Conservation (phyloP, 2,888 invertebrate genomes). For the Drosophila mayaguana region DNA sequence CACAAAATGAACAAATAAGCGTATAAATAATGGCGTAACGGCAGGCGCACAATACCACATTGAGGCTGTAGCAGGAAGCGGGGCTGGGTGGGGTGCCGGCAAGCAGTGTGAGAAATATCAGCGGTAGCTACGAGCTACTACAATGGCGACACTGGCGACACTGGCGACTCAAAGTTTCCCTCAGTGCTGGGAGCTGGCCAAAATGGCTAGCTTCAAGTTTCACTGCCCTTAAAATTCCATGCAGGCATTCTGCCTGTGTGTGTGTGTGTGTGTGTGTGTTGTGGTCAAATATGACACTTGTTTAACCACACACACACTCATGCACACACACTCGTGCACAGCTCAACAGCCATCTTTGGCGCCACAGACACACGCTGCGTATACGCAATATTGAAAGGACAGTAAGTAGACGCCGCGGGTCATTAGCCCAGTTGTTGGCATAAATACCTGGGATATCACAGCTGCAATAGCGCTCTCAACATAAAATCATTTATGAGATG, state of each 20-base stretch:
- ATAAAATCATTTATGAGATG: constrained; percentile 43
- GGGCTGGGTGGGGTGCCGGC: not conserved
- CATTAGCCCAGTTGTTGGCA: constrained; percentile 44
- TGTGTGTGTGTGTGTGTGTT: constrained; percentile 23
- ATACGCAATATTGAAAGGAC: constrained; percentile 48
- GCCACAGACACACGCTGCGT: constrained; percentile 27
- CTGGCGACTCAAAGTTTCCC: constrained; percentile 43
- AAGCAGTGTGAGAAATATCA: constrained; percentile 63
- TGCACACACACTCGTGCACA: not conserved
- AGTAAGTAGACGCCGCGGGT: constrained; percentile 24
- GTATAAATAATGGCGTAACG: constrained; percentile 73
- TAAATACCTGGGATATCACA: constrained; percentile 41
- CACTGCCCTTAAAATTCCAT: constrained; percentile 68
- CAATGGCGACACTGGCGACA: constrained; percentile 53
- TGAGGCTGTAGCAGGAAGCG: constrained; percentile 30
- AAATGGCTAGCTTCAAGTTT: constrained; percentile 66
- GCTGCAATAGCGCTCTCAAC: constrained; percentile 12
- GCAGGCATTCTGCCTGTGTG: constrained; percentile 11
- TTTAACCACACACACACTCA: constrained; percentile 14
- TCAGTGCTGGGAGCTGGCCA: constrained; percentile 12
- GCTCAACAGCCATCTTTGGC: constrained; percentile 9
- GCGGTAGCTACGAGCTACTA: constrained; percentile 29
- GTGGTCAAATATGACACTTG: constrained; percentile 67
- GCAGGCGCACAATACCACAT: constrained; percentile 41
- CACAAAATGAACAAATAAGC: constrained; percentile 76